Conservation (phyloP, 2,888 invertebrate species). For the Epinotia demarniana region DNA sequence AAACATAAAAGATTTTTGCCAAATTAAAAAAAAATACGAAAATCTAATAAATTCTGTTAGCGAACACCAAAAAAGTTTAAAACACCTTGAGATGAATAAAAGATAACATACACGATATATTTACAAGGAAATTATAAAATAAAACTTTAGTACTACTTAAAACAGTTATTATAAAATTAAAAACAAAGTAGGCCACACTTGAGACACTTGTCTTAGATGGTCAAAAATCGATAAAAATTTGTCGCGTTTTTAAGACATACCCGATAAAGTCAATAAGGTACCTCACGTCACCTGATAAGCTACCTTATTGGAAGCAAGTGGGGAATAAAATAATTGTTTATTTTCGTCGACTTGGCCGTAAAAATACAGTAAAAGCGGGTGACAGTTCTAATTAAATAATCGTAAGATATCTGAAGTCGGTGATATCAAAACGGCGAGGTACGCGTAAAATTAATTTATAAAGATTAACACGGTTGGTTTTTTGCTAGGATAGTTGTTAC, state of each 20-base stretch:
- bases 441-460: constrained; percentile 12
- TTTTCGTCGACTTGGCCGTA: constrained; percentile 21
- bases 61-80: not conserved
- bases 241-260: constrained; percentile 24
- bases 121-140: constrained; percentile 21
- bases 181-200: constrained; percentile 24
- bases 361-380: constrained; percentile 15
- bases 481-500: too few relatives aligned
- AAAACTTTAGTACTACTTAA: constrained; percentile 11
- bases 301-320: constrained; percentile 25
- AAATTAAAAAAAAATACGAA: too few relatives aligned
- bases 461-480: not conserved
- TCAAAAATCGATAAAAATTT: constrained; percentile 40
- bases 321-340: constrained; percentile 38
- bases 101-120: not conserved
- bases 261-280: constrained; percentile 24
- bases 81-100: not conserved
- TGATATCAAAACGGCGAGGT: constrained; percentile 7
- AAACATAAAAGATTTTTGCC: not conserved
- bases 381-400: constrained; percentile 29
- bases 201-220: constrained; percentile 37
- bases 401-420: constrained; percentile 19
- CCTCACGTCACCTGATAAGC: constrained; percentile 28
- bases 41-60: not conserved
- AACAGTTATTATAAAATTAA: constrained; percentile 24